phyloP scores from a whole-genome alignment of 2,888 invertebrate species.

The Baccha elongata region DNA sequence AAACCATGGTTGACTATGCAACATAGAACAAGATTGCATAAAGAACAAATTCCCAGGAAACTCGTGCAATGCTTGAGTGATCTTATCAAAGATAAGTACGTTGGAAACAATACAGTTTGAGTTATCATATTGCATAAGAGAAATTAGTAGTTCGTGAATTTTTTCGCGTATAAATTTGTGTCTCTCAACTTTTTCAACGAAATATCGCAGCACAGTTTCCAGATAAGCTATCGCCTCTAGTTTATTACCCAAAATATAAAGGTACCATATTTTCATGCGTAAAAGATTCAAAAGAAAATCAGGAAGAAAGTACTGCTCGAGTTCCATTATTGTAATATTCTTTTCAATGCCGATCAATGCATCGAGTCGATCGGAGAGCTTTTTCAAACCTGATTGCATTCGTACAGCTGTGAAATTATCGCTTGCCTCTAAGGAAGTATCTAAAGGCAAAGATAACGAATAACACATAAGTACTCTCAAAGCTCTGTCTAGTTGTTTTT shows the following conservation, averaged over 20 bases:
- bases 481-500: slow-evolving; percentile 74
- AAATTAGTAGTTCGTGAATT: slow-evolving; percentile 82
- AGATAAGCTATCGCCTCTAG: slow-evolving; percentile 76
- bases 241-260: slow-evolving; percentile 75
- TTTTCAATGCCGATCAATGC: slow-evolving; percentile 75
- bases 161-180: slow-evolving; percentile 81
- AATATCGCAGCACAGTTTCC: slow-evolving; percentile 74
- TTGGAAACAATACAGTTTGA: slow-evolving; percentile 80
- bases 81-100: slow-evolving; percentile 81
- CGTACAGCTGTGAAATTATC: slow-evolving; percentile 72
- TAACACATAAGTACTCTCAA: slow-evolving; percentile 76
- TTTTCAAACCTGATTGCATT: slow-evolving; percentile 75
- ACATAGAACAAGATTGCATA: slow-evolving; percentile 82
- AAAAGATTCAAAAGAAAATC: slow-evolving; percentile 77
- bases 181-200: slow-evolving; percentile 74
- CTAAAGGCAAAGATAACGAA: slow-evolving; percentile 65
- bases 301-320: slow-evolving; percentile 79
- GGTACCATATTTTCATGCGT: slow-evolving; percentile 76
- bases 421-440: slow-evolving; percentile 9
- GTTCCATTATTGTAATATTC: slow-evolving; percentile 76
- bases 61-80: slow-evolving; percentile 81
- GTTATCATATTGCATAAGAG: slow-evolving; percentile 75
- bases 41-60: slow-evolving; percentile 86
- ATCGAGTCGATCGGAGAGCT: slow-evolving; percentile 74
- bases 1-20: slow-evolving; percentile 83